These are phyloP conservation scores for Nephrotoma flavescens DNA, from an alignment of 2,888 invertebrate genomes.

Conservation along the genomic window DNA sequence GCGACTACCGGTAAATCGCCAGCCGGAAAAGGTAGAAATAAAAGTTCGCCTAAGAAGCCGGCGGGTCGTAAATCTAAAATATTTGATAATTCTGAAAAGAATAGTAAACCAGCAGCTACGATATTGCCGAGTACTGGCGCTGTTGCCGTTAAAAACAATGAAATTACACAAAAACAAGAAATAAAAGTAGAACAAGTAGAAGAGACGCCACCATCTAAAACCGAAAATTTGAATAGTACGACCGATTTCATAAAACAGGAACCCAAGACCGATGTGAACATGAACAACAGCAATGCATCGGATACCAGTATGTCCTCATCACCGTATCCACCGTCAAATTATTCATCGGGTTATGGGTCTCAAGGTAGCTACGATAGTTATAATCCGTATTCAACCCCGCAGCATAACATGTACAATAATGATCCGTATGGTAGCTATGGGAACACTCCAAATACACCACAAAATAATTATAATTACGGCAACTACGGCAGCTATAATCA, in stretches of 20 bases:
- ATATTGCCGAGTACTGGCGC: conserved; percentile 32
- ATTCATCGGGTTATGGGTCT: neutral
- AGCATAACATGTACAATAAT: neutral
- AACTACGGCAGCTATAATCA: conserved; percentile 18
- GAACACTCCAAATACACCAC: neutral
- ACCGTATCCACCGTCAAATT: neutral
- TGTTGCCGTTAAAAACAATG: neutral
- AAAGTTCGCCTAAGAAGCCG: conserved; percentile 16
- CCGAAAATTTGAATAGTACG: neutral
- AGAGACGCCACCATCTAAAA: conserved; percentile 10
- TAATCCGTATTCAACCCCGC: conserved; percentile 20
- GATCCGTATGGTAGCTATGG: conserved; percentile 24
- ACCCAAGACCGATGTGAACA: neutral
- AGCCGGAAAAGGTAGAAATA: conserved; percentile 8
- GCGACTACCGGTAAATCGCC: neutral
- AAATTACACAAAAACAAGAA: neutral
- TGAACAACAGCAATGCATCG: neutral
- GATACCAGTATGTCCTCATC: neutral
- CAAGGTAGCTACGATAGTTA: conserved; percentile 21
- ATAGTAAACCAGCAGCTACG: conserved; percentile 34
- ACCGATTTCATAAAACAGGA: neutral
- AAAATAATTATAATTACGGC: neutral
- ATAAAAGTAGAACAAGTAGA: conserved; percentile 18
- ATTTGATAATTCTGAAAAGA: conserved; percentile 5
- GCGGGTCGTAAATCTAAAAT: conserved; percentile 7